These are phyloP conservation scores for Mantis religiosa DNA, from an alignment of 2,888 invertebrate genomes.

Conservation along the genomic window DNA sequence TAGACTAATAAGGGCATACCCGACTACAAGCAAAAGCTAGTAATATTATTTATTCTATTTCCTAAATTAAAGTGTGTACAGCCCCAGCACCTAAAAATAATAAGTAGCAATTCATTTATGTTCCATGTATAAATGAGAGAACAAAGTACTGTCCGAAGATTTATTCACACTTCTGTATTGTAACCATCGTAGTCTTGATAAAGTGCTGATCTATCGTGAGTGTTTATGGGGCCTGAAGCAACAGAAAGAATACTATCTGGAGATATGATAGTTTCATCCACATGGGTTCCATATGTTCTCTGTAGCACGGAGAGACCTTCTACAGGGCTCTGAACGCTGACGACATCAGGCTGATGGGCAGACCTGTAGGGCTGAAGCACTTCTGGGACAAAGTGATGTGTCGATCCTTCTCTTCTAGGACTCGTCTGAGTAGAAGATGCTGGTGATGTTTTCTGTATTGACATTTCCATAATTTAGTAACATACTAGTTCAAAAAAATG, in stretches of 20 bases:
- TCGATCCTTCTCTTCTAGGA: constrained; percentile 3
- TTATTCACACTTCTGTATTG: constrained; percentile 30
- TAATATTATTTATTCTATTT: neutral
- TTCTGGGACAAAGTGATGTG: constrained; percentile 26
- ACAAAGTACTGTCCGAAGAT: too few relatives aligned
- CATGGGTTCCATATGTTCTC: constrained; percentile 32
- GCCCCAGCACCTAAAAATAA: neutral
- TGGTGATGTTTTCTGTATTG: neutral
- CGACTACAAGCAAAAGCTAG: neutral
- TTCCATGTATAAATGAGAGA: too few relatives aligned
- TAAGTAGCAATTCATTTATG: neutral
- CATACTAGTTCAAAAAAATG: too few relatives aligned
- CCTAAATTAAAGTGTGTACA: neutral
- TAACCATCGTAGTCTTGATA: constrained; percentile 34
- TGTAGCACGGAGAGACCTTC: constrained; percentile 30
- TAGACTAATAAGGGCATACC: neutral
- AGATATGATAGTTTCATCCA: neutral
- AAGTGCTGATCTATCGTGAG: constrained; percentile 17
- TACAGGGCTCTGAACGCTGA: constrained; percentile 32
- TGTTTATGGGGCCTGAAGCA: constrained; percentile 10
- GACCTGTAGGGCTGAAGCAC: constrained; percentile 24
- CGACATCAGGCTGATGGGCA: constrained; percentile 21
- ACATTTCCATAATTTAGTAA: neutral
- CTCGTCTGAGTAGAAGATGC: constrained; percentile 13
- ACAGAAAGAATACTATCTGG: constrained; percentile 19